Evolutionary conservation across 2,113 vertebrate species (phyloP).

Genomic region (Python bivittatus): DNA sequence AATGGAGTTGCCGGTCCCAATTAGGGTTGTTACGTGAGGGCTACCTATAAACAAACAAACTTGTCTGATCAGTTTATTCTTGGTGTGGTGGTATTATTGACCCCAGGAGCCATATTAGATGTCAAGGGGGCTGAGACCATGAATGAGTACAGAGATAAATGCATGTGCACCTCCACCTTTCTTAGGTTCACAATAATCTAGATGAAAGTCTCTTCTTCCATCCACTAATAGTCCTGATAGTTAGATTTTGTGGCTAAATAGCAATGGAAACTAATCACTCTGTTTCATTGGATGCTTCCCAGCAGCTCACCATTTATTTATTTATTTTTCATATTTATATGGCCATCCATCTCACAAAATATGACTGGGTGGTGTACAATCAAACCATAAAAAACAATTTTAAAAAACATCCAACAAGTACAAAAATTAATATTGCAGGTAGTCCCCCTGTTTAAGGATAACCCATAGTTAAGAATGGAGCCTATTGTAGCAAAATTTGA

Average conservation of each 20-base stretch:
- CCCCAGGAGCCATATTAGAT: background rate
- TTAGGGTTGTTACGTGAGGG: background rate
- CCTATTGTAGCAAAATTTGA: no score
- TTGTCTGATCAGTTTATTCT: background rate
- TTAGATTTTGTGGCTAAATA: background rate
- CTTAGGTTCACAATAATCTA: background rate
- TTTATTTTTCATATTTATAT: background rate
- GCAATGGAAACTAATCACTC: background rate
- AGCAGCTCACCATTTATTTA: background rate
- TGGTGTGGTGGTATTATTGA: background rate
- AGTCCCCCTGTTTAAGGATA: no score
- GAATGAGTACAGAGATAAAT: background rate
- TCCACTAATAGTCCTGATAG: background rate
- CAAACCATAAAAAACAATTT: no score
- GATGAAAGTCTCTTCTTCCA: background rate
- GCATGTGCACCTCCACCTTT: background rate
- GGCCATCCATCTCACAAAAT: background rate
- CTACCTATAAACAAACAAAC: background rate
- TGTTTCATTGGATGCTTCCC: background rate
- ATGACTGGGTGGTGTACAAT: background rate
- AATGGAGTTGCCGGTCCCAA: background rate
- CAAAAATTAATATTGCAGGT: no score
- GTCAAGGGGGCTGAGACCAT: background rate
- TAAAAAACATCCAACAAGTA: no score
- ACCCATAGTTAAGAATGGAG: no score